Percentiles rank a stretch among this genome's conserved stretches.
These are phyloP conservation scores for Euzophera pinguis DNA, from an alignment of 2,888 invertebrate genomes.

Conservation along the genomic window DNA sequence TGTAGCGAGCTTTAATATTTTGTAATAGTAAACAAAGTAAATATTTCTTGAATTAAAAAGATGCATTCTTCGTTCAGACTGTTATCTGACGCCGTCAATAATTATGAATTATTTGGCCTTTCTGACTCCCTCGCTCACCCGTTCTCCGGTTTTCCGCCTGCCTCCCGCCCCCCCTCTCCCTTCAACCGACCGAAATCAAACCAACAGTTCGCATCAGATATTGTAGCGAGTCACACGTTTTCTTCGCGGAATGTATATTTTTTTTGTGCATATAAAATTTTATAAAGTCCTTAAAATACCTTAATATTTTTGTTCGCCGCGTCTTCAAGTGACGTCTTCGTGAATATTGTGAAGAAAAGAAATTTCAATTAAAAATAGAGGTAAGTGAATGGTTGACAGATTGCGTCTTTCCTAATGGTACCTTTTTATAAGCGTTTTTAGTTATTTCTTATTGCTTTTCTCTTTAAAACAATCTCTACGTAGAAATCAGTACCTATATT, in stretches of 20 bases:
- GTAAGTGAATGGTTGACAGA: conserved; percentile 74
- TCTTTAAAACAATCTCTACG: conserved; percentile 25
- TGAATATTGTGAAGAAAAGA: conserved; percentile 64
- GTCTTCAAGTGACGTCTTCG: conserved; percentile 65
- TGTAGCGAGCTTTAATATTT: neutral
- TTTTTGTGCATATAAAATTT: conserved; percentile 74
- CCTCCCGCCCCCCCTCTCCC: conserved; percentile 34
- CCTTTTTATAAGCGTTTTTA: conserved; percentile 51
- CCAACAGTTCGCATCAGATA: conserved; percentile 81
- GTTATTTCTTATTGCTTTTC: conserved; percentile 47
- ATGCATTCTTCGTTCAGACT: neutral
- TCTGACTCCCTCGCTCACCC: conserved; percentile 61
- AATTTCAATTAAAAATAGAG: conserved; percentile 68
- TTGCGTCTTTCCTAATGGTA: conserved; percentile 71
- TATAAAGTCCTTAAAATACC: conserved; percentile 76
- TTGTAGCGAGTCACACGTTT: conserved; percentile 74
- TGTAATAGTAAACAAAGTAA: neutral
- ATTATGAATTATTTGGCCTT: conserved; percentile 46
- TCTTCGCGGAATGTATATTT: conserved; percentile 71
- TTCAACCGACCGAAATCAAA: conserved; percentile 58
- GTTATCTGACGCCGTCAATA: conserved; percentile 19
- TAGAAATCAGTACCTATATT: conserved; percentile 38
- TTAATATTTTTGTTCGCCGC: conserved; percentile 56
- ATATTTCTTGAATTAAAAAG: conserved; percentile 17
- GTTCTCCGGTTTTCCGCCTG: conserved; percentile 72